These are phyloP conservation scores for Papilio helenus DNA, from an alignment of 1,140 invertebrate species.

Conservation along the genomic window DNA sequence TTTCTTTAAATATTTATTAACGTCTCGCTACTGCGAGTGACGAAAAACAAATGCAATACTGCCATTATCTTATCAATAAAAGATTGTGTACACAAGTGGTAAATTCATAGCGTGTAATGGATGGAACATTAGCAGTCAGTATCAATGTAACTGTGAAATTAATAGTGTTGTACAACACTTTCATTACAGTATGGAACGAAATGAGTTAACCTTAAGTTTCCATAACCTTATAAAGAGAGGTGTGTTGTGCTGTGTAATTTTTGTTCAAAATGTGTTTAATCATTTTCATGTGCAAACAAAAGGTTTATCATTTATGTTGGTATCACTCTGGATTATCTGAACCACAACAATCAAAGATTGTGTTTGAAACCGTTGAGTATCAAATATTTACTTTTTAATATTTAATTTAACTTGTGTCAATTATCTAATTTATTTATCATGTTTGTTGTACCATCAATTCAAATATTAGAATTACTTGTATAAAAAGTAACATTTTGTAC, in stretches of 20 bases:
- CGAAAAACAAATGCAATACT: slow-evolving; percentile 51
- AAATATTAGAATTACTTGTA: too few relatives aligned
- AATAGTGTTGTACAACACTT: slow-evolving; percentile 46
- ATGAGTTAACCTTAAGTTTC: slow-evolving; percentile 76
- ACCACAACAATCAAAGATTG: slow-evolving; percentile 31
- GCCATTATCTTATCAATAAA: slow-evolving; percentile 74
- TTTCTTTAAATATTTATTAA: slow-evolving; percentile 41
- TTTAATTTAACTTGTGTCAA: not conserved
- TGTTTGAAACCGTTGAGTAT: slow-evolving; percentile 9
- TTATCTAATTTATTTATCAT: too few relatives aligned
- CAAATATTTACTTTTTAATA: not conserved
- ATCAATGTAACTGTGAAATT: slow-evolving; percentile 56
- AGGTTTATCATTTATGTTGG: not conserved
- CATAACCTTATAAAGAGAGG: slow-evolving; percentile 80
- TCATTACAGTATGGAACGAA: slow-evolving; percentile 72
- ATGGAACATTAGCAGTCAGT: slow-evolving; percentile 66
- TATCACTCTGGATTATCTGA: slow-evolving; percentile 4
- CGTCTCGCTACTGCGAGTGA: slow-evolving; percentile 43
- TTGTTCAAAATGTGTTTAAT: slow-evolving; percentile 44
- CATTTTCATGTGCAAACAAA: slow-evolving; percentile 25
- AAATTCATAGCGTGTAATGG: slow-evolving; percentile 69
- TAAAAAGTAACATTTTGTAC: too few relatives aligned
- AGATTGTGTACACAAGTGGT: slow-evolving; percentile 80
- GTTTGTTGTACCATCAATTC: too few relatives aligned
- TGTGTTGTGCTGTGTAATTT: slow-evolving; percentile 57